A percentile compares a stretch with the other conserved stretches of the same genome.
Evolutionary conservation across 2,113 vertebrate genomes (phyloP).

Genomic region (Peromyscus polionotus): DNA sequence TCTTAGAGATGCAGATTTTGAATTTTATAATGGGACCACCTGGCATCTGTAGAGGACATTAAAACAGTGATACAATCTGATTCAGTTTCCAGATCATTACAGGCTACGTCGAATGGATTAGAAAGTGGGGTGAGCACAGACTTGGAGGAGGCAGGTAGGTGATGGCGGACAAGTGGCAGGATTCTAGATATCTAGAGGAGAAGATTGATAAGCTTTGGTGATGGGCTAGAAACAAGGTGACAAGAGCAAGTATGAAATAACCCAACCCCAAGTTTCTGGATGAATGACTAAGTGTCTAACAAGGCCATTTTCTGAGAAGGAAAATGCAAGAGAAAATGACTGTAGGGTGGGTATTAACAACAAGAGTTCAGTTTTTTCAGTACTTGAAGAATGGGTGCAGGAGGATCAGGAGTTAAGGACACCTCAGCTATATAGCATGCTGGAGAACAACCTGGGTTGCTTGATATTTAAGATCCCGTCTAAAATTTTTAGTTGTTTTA

Average conservation of each 20-base stretch:
- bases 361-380: slow-evolving; percentile 21
- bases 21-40: slow-evolving; percentile 1
- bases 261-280: background rate
- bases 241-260: background rate
- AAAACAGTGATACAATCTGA: background rate
- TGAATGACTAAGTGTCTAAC: background rate
- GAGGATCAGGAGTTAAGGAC: background rate
- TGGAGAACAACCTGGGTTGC: background rate
- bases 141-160: background rate
- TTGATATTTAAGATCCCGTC: background rate
- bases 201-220: background rate
- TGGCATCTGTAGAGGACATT: background rate
- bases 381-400: no score
- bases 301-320: slow-evolving; percentile 3
- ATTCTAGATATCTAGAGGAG: background rate
- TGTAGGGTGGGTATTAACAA: background rate
- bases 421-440: background rate
- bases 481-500: background rate
- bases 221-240: background rate
- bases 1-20: background rate
- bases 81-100: background rate
- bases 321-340: slow-evolving; percentile 44
- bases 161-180: background rate
- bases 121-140: background rate
- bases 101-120: background rate